Base-by-base conservation (phyloP, 2,113 vertebrate genomes). In the Hippolais icterina region DNA sequence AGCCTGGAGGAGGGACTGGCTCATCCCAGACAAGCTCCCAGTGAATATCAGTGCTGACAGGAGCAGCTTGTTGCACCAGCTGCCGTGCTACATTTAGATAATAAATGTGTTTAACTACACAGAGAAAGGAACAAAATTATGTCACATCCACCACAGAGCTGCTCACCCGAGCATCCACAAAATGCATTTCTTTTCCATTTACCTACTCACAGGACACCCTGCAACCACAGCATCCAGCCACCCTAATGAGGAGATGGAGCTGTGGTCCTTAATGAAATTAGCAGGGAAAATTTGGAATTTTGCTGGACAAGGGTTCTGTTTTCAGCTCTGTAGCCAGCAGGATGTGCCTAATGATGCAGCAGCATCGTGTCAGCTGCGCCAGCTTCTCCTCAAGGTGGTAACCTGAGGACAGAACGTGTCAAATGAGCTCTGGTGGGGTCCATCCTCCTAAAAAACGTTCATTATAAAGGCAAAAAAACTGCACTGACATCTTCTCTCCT, bases 91-190 rank as follows among this genome's bases (percentile, higher is more conserved):
- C 92, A 86, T 92, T 92, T 83, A 92, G 94, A 56, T 86, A 94
- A 95, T 49, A 93, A 94, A 96, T 68, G 93, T 87, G 88, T 88
- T 96, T 94, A 96, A 95, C 96, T 46, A 64, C 70, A 53, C 52
- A 1, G n/a, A 3, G 79, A 47, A 80, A 80, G 65, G 68, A 90
- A 85, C 59, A 53, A 56, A 95, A 94, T 35, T 10, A 37, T 56
- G 79, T 21, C 92, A 49, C 79, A 59, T 83, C 79, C 52, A 74
- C 52, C 85, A 22, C 20, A 37, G 88, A n/a, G 6, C 53, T 27
- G 60, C 28, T 75, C 82, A 33, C 17, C 52, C 56, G n/a, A 68
- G 72, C 85, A 29, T 11, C 10, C 2, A 27, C 2, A 49, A 84
- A 77, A 74, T 1, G 7, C 37, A 49, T 4, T 39, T 39, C 41